Base-by-base conservation (phyloP, 2,888 invertebrate species). In the Noctua janthe region DNA sequence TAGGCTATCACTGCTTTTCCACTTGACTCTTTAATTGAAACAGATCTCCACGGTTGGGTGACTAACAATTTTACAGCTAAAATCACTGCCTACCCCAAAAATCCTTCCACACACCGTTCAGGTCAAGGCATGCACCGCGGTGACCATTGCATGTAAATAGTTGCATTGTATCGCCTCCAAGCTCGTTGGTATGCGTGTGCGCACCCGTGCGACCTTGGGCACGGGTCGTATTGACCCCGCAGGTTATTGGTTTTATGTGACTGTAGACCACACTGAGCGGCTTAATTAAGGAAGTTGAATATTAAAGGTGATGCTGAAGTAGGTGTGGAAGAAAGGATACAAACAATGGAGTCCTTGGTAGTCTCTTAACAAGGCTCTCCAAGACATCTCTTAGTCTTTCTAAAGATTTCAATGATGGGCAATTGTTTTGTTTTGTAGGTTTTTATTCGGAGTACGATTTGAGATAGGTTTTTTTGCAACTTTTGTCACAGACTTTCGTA, bases 61-160 rank as follows among this genome's bases (percentile, higher is more conserved):
- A 59, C 56, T 23, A 54, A 29, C 0, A 10, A 23, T 67, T 29
- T 71, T 20, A 5, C 39, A 62, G 49, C 17, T 49, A 66, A 49
- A 62, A 23, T 15, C 15, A 47, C 17, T 6, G n/a, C 56, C 71
- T 79, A 76, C 15, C 62, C 85, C 74, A 75, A 85, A 80, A 85
- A 83, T 85, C 85, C 85, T 85, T 85, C 85, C 43, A 77, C 64
- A 23, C 51, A 66, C 20, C 49, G 39, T n/a, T 43, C 80, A 77
- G 87, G 86, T 86, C 86, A 86, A 86, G 86, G 86, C 79, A 74
- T 78, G 82, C 79, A 82, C 23, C 11, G 77, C 47, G 79, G 56
- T 76, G 70, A 85, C 79, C 64, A 54, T n/a, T 86, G 89, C 89
- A 89, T 89, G 77, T 86, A 86, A 88, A 89, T 87, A 82, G 83